phyloP scores from a whole-genome alignment of 2,888 invertebrate species.

The Plemyria rubiginata region DNA sequence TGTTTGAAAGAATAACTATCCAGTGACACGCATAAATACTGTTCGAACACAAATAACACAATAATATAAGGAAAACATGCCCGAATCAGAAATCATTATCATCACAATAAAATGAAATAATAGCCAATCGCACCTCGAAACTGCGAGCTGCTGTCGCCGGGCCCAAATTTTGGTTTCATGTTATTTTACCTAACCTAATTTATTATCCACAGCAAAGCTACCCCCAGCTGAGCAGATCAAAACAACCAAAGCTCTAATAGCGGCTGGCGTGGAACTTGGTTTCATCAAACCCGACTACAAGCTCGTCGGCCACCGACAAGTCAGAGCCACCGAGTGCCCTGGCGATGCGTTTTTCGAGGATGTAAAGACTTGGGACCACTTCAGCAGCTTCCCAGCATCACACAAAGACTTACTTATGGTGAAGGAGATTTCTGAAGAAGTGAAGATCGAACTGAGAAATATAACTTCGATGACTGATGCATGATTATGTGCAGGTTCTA shows the following conservation, averaged over 20 bases:
- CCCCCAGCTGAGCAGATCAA: constrained; percentile 86
- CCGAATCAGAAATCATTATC: too few species aligned
- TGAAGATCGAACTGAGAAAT: constrained; percentile 40
- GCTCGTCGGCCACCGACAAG: constrained; percentile 55
- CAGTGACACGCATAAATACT: too few species aligned
- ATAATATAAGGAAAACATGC: too few species aligned
- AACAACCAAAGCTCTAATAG: constrained; percentile 85
- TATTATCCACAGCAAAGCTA: constrained; percentile 52
- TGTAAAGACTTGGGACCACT: constrained; percentile 86
- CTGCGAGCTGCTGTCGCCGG: too few species aligned
- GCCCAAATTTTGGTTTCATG: neutral
- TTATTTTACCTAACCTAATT: neutral
- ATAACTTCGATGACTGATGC: constrained; percentile 4
- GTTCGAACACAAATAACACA: too few species aligned
- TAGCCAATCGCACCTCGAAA: too few species aligned
- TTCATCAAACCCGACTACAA: constrained; percentile 74
- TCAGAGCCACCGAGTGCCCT: constrained; percentile 86
- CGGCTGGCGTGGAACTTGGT: constrained; percentile 85
- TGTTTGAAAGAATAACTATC: too few species aligned
- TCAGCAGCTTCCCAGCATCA: constrained; percentile 60
- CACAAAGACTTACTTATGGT: constrained; percentile 51
- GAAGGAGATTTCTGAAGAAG: constrained; percentile 46
- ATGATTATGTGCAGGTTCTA: neutral
- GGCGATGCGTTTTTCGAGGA: constrained; percentile 85
- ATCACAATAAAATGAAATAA: too few species aligned